A percentile compares a stretch with the other conserved stretches of the same genome.
phyloP scores from a whole-genome alignment of 2,797 vertebrate species.

The Fringilla coelebs region DNA sequence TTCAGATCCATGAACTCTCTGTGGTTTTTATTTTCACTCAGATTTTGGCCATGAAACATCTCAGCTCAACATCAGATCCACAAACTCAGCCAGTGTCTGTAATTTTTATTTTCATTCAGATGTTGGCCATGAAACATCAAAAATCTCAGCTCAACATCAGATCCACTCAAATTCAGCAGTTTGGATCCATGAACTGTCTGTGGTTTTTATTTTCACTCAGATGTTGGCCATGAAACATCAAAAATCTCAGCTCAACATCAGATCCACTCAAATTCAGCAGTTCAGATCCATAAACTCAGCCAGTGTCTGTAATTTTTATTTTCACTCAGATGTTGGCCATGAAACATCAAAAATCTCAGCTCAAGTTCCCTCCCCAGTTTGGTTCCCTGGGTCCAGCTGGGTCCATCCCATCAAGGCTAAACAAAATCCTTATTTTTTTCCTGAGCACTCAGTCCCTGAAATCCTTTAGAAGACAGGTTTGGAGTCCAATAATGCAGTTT shows the following conservation, averaged over 20 bases:
- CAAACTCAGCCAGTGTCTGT: too few relatives aligned
- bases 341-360: background rate
- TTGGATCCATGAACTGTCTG: background rate
- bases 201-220: background rate
- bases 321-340: background rate
- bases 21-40: too few relatives aligned
- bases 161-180: background rate
- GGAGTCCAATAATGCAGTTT: background rate
- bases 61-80: background rate
- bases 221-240: background rate
- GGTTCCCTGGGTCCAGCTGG: background rate
- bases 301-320: background rate
- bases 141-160: background rate
- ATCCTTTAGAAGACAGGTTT: background rate
- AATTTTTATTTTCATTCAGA: background rate
- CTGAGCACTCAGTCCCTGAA: background rate
- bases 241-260: background rate
- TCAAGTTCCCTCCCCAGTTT: background rate
- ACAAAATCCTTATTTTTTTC: background rate
- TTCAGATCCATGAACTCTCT: too few relatives aligned
- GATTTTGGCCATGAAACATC: too few relatives aligned
- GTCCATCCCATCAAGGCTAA: background rate
- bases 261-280: background rate
- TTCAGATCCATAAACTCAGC: background rate
- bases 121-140: background rate